Evolutionary conservation across 2,797 vertebrate species (phyloP).

Genomic region (Myripristis jacobus): DNA sequence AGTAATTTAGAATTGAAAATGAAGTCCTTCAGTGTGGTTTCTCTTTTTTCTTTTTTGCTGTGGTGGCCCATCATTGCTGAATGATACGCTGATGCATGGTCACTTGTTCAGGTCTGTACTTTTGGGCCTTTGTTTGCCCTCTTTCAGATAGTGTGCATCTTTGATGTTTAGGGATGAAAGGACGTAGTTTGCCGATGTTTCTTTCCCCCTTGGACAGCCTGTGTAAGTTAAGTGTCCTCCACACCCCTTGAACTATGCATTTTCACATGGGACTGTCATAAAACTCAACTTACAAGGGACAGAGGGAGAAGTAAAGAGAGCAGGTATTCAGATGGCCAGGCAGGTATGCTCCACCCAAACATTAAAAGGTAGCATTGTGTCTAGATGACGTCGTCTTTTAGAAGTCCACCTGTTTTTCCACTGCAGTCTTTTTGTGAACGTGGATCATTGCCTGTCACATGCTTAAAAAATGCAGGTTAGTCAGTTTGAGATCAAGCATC

Average conservation of each 20-base stretch:
- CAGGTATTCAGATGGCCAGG: constrained; percentile 48
- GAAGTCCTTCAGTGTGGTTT: not conserved
- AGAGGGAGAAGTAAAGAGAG: constrained; percentile 49
- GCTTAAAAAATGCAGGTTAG: not conserved
- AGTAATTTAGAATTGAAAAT: no score
- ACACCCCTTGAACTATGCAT: constrained; percentile 45
- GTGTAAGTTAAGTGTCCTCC: constrained; percentile 50
- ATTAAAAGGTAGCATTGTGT: constrained; percentile 55
- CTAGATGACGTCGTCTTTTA: constrained; percentile 16
- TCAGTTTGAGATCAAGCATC: not conserved
- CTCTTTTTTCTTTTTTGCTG: not conserved
- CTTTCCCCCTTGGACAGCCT: constrained; percentile 40
- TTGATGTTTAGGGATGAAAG: constrained; percentile 73
- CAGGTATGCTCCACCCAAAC: constrained; percentile 50
- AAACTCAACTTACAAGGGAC: constrained; percentile 46
- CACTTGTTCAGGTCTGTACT: constrained; percentile 13
- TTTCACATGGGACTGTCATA: constrained; percentile 50
- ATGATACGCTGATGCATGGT: constrained; percentile 13
- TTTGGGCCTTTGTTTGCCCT: constrained; percentile 28
- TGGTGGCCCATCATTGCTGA: constrained; percentile 12
- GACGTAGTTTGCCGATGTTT: constrained; percentile 21
- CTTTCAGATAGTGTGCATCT: constrained; percentile 44
- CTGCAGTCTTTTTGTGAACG: constrained; percentile 16
- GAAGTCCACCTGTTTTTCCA: constrained; percentile 20
- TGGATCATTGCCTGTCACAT: not conserved